Percentiles rank a stretch among this genome's conserved stretches.
Conservation (phyloP, 2,113 vertebrate genomes). For the Pseudopipra pipra region DNA sequence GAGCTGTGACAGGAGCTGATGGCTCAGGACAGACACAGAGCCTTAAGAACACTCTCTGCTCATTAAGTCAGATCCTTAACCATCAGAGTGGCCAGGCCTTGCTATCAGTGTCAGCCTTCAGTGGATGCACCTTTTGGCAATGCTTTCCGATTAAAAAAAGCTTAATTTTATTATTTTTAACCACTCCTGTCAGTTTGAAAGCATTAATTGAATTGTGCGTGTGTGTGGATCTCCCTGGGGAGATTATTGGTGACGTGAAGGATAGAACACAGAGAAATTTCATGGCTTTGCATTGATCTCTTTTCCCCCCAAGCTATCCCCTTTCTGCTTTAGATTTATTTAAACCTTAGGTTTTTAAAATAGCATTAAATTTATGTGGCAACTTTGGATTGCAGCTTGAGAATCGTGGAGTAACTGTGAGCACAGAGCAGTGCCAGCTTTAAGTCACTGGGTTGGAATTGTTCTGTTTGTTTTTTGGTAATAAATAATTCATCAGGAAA, state of each 20-base stretch:
- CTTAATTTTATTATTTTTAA: constrained; percentile 53
- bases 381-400: neutral
- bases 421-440: neutral
- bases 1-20: neutral
- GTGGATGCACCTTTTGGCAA: neutral
- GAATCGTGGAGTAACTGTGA: neutral
- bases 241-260: constrained; percentile 35
- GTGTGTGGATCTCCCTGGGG: neutral
- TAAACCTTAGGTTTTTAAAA: constrained; percentile 11
- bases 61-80: neutral
- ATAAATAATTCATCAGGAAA: neutral
- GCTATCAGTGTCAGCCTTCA: neutral
- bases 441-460: neutral
- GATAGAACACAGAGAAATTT: constrained; percentile 15
- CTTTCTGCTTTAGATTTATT: constrained; percentile 30
- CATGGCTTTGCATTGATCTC: constrained; percentile 1
- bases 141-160: neutral
- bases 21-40: neutral
- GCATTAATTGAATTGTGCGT: constrained; percentile 33
- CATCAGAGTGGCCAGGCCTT: neutral
- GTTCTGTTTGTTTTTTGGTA: neutral
- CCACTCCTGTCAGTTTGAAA: constrained; percentile 10
- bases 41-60: neutral
- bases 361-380: neutral
- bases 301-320: neutral